A percentile compares a stretch with the other conserved stretches of the same genome.
Conservation (phyloP, 2,797 vertebrate species). For the Nannoperca obscura region DNA sequence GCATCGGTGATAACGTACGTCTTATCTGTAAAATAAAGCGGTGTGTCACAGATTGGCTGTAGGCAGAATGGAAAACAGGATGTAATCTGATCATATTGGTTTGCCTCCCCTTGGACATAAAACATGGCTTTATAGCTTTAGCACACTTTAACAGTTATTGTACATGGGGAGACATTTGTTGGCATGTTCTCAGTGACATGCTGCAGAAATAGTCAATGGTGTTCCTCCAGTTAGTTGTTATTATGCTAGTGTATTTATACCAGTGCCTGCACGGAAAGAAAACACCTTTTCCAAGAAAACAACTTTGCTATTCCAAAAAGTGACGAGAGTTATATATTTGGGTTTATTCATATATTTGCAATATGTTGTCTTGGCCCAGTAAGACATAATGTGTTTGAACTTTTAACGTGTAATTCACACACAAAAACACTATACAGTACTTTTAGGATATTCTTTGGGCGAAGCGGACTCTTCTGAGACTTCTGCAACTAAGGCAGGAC, state of each 20-base stretch:
- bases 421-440: neutral
- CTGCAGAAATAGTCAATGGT: neutral
- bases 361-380: neutral
- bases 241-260: conserved; percentile 8
- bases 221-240: neutral
- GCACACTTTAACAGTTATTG: conserved; percentile 10
- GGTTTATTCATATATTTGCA: neutral
- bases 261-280: neutral
- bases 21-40: conserved; percentile 40
- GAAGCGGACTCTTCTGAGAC: conserved; percentile 17
- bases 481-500: neutral
- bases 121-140: conserved; percentile 21
- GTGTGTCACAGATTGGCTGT: conserved; percentile 14
- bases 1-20: neutral
- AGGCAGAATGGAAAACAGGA: conserved; percentile 30
- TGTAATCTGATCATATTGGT: conserved; percentile 36
- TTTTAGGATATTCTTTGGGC: neutral
- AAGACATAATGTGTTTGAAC: neutral
- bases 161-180: conserved; percentile 1
- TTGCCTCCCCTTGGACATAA: conserved; percentile 13
- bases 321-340: neutral
- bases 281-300: no score
- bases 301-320: neutral
- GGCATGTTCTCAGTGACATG: conserved; percentile 9
- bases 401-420: neutral